A percentile compares a stretch with the other conserved stretches of the same genome.
These are phyloP conservation scores for Natrix natrix DNA, from an alignment of 2,797 vertebrate genomes.

Conservation along the genomic window DNA sequence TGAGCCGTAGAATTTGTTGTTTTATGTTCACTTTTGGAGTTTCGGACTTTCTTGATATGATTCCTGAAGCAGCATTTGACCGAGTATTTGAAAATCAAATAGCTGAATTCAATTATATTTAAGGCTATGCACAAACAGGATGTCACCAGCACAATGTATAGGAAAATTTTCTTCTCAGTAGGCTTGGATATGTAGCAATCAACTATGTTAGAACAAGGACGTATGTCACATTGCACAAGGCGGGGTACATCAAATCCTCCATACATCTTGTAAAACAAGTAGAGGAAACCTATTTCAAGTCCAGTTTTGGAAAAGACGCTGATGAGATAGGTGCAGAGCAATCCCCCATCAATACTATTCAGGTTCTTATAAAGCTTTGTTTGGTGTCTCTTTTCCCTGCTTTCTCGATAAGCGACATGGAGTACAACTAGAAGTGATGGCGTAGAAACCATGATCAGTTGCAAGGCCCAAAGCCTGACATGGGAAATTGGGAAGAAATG, in stretches of 20 bases:
- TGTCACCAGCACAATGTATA: conserved; percentile 80
- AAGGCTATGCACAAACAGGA: conserved; percentile 81
- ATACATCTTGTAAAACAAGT: conserved; percentile 84
- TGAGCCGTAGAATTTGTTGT: conserved; percentile 11
- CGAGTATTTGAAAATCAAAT: conserved; percentile 79
- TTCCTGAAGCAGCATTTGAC: conserved; percentile 72
- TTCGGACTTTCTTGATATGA: conserved; percentile 53
- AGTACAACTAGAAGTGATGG: conserved; percentile 87
- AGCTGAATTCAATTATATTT: conserved; percentile 79
- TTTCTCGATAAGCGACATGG: conserved; percentile 82
- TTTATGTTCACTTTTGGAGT: conserved; percentile 4
- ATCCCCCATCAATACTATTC: conserved; percentile 77
- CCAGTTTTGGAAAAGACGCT: conserved; percentile 82
- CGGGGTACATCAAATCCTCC: conserved; percentile 79
- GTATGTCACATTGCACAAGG: conserved; percentile 76
- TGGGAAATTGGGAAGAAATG: conserved; percentile 88
- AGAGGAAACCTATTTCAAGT: conserved; percentile 81
- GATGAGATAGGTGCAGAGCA: conserved; percentile 81
- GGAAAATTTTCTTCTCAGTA: conserved; percentile 87
- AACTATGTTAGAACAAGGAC: conserved; percentile 82
- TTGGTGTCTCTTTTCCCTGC: conserved; percentile 74
- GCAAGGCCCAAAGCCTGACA: conserved; percentile 85
- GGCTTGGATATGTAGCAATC: conserved; percentile 84
- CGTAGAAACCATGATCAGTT: conserved; percentile 87
- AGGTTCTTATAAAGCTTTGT: conserved; percentile 75